These are phyloP conservation scores for Eumerus sabulonum DNA, from an alignment of 2,888 invertebrate species.

Conservation along the genomic window DNA sequence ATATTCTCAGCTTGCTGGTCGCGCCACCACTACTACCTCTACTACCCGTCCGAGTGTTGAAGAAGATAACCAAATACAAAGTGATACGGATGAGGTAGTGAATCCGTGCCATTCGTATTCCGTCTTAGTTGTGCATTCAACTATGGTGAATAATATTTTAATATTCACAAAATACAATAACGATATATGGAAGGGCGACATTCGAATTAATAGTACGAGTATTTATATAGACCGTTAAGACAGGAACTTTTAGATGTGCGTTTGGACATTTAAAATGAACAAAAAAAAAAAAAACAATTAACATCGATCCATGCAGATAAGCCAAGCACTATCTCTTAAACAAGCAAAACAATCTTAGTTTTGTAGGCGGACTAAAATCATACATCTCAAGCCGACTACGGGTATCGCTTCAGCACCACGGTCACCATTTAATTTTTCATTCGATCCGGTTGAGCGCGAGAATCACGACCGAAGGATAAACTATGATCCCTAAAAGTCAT, in stretches of 20 bases:
- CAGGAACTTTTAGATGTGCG: slow-evolving; percentile 11
- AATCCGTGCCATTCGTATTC: slow-evolving; percentile 40
- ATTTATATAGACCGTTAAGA: slow-evolving; percentile 20
- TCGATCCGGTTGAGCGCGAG: neutral
- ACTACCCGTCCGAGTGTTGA: neutral
- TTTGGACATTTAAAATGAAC: neutral
- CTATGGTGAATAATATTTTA: slow-evolving; percentile 43
- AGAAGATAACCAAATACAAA: neutral
- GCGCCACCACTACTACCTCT: slow-evolving; percentile 42
- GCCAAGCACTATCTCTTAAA: too few relatives aligned
- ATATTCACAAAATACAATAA: slow-evolving; percentile 39
- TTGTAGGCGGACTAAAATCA: too few relatives aligned
- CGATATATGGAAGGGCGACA: slow-evolving; percentile 46
- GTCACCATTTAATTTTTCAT: neutral
- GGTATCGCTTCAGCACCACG: too few relatives aligned
- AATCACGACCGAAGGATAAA: slow-evolving; percentile 43
- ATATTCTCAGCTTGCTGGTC: slow-evolving; percentile 38
- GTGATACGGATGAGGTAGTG: slow-evolving; percentile 6
- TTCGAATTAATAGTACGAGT: slow-evolving; percentile 36
- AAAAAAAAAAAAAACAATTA: too few relatives aligned
- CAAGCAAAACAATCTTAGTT: too few relatives aligned
- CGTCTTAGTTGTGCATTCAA: slow-evolving; percentile 46
- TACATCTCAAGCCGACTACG: too few relatives aligned
- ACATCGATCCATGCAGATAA: too few relatives aligned
- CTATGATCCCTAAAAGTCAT: slow-evolving; percentile 50